Evolutionary conservation across 2,888 invertebrate genomes (phyloP).

Genomic region (Falcaria lacertinaria): DNA sequence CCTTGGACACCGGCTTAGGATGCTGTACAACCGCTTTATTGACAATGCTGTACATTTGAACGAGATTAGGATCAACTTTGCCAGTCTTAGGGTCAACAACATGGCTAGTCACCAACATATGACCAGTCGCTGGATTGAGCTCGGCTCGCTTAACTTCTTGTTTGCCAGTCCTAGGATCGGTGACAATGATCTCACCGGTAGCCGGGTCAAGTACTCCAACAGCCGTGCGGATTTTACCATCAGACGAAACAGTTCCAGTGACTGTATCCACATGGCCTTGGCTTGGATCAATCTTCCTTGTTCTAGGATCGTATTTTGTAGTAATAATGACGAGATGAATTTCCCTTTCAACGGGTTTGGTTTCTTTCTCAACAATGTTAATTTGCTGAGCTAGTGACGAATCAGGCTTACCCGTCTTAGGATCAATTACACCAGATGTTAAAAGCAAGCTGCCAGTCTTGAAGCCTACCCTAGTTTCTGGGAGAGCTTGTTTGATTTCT

Average conservation of each 20-base stretch:
- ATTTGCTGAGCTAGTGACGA: constrained; percentile 77
- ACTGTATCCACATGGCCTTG: constrained; percentile 74
- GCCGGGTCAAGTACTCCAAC: constrained; percentile 83
- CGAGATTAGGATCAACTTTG: constrained; percentile 79
- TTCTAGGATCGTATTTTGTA: constrained; percentile 80
- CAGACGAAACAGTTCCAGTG: constrained; percentile 77
- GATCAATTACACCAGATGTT: constrained; percentile 77
- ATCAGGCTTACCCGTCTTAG: constrained; percentile 79
- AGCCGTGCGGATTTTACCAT: constrained; percentile 79
- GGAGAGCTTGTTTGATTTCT: constrained; percentile 78
- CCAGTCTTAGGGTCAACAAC: constrained; percentile 80
- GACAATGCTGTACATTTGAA: constrained; percentile 71
- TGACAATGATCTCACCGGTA: constrained; percentile 74
- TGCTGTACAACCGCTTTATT: constrained; percentile 64
- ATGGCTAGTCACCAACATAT: constrained; percentile 78
- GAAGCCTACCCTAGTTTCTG: constrained; percentile 52
- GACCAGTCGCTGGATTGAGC: constrained; percentile 77
- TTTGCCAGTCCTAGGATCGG: constrained; percentile 67
- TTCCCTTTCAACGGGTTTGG: constrained; percentile 64
- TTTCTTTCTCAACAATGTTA: constrained; percentile 68
- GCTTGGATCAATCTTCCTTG: constrained; percentile 65
- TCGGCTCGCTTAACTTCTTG: constrained; percentile 79
- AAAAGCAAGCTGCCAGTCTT: constrained; percentile 77
- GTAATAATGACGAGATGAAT: constrained; percentile 81
- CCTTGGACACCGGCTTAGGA: constrained; percentile 57